Percentiles rank a stretch among this genome's conserved stretches.
Conservation (phyloP, 2,113 vertebrate species). For the Anser brachyrhynchus region DNA sequence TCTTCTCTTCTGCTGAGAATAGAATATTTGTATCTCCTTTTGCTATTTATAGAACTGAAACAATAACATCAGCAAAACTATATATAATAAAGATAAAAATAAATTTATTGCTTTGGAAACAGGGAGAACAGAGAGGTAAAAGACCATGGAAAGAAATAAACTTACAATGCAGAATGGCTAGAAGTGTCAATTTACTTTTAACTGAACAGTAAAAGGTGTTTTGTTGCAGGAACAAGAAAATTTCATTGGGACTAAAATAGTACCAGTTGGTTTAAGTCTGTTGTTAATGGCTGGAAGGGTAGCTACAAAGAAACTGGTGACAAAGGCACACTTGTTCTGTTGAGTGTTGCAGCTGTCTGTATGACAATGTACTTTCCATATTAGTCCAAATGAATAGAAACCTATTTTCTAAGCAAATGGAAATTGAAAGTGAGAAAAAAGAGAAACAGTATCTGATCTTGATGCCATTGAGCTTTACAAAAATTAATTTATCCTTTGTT, state of each 20-base stretch:
- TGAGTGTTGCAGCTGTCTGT: background rate
- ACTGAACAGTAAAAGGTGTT: constrained; percentile 37
- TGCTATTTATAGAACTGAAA: background rate
- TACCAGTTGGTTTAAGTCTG: constrained; percentile 34
- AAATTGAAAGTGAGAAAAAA: constrained; percentile 24
- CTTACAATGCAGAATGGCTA: background rate
- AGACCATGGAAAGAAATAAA: background rate
- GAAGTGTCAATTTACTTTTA: constrained; percentile 47
- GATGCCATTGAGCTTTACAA: constrained; percentile 43
- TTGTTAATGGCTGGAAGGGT: constrained; percentile 16
- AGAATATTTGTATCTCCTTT: background rate
- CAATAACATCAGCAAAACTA: background rate
- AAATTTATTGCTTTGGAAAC: background rate
- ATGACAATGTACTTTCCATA: constrained; percentile 30
- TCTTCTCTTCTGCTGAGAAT: background rate
- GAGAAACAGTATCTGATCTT: constrained; percentile 4
- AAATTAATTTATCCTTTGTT: constrained; percentile 71
- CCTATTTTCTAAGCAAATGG: constrained; percentile 49
- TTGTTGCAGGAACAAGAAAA: constrained; percentile 56
- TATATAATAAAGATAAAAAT: background rate
- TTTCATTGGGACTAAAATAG: constrained; percentile 37
- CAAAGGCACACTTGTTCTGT: constrained; percentile 42
- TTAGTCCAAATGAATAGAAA: constrained; percentile 58
- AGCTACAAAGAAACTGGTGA: constrained; percentile 12
- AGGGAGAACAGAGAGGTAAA: background rate